phyloP scores from a whole-genome alignment of 1,140 invertebrate species.

The Tribolium castaneum region DNA sequence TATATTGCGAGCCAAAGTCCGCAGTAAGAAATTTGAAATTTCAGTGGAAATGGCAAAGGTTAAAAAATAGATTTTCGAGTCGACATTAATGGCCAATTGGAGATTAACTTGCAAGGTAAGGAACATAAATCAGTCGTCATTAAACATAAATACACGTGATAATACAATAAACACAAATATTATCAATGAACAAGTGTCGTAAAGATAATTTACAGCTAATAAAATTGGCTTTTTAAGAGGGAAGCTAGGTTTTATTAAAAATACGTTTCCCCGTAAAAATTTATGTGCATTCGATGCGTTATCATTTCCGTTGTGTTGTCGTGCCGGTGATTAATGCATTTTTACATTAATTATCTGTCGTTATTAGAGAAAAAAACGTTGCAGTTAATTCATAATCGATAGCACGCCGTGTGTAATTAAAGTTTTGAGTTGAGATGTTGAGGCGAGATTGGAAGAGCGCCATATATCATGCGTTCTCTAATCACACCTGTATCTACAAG shows the following conservation, averaged over 20 bases:
- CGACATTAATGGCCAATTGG: constrained; percentile 13
- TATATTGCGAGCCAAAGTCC: neutral
- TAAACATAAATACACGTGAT: constrained; percentile 40
- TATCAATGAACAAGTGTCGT: constrained; percentile 36
- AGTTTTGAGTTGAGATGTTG: constrained; percentile 32
- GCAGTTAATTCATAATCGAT: constrained; percentile 45
- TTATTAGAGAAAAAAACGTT: constrained; percentile 33
- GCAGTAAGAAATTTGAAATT: neutral
- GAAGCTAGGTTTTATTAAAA: constrained; percentile 13
- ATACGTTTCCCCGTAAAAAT: constrained; percentile 15
- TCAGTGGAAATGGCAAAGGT: neutral
- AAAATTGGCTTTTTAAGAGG: constrained; percentile 35
- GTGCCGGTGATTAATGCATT: constrained; percentile 17
- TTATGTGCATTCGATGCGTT: constrained; percentile 12
- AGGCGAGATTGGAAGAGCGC: constrained; percentile 24
- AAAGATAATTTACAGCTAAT: constrained; percentile 42
- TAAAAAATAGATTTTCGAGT: neutral
- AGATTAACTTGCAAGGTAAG: constrained; percentile 16
- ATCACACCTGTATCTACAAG: constrained; percentile 43
- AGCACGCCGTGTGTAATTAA: constrained; percentile 35
- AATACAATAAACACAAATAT: constrained; percentile 40
- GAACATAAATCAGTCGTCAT: constrained; percentile 29
- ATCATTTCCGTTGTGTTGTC: neutral
- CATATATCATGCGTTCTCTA: constrained; percentile 43
- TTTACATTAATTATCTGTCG: constrained; percentile 20